A percentile compares a stretch with the other conserved stretches of the same genome.
These are phyloP conservation scores for Tetragonula carbonaria DNA, from an alignment of 2,888 invertebrate species.

Conservation along the genomic window DNA sequence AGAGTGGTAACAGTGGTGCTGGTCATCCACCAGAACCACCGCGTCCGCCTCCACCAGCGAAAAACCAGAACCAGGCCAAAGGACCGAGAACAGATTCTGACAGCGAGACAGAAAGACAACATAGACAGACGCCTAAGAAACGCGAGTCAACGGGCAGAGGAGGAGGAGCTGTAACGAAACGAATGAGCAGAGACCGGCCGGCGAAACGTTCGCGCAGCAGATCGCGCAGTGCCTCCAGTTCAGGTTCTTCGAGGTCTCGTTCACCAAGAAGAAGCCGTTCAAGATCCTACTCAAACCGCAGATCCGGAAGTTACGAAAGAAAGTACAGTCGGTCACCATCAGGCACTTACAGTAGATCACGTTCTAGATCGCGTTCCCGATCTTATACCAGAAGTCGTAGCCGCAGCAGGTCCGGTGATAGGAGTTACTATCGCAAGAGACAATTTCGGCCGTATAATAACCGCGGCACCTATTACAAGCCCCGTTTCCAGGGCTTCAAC, in stretches of 20 bases:
- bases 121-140: constrained; percentile 82
- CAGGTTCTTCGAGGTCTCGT: constrained; percentile 88
- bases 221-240: constrained; percentile 86
- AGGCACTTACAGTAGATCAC: constrained; percentile 80
- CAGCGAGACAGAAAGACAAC: constrained; percentile 78
- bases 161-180: constrained; percentile 68
- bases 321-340: constrained; percentile 82
- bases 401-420: constrained; percentile 85
- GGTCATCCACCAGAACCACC: constrained; percentile 79
- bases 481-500: constrained; percentile 89
- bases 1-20: constrained; percentile 63
- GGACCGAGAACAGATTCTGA: constrained; percentile 86
- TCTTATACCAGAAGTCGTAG: constrained; percentile 85
- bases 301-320: constrained; percentile 82
- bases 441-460: constrained; percentile 86
- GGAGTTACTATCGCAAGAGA: constrained; percentile 81
- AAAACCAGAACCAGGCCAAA: constrained; percentile 85
- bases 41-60: constrained; percentile 77
- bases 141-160: constrained; percentile 83
- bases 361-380: constrained; percentile 85
- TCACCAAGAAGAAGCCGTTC: constrained; percentile 86
- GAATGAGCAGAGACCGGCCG: constrained; percentile 78
- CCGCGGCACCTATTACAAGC: constrained; percentile 92
- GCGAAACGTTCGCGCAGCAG: constrained; percentile 80
- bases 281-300: constrained; percentile 80